phyloP scores from a whole-genome alignment of 2,888 invertebrate genomes.

The Nemotelus pantherinus region DNA sequence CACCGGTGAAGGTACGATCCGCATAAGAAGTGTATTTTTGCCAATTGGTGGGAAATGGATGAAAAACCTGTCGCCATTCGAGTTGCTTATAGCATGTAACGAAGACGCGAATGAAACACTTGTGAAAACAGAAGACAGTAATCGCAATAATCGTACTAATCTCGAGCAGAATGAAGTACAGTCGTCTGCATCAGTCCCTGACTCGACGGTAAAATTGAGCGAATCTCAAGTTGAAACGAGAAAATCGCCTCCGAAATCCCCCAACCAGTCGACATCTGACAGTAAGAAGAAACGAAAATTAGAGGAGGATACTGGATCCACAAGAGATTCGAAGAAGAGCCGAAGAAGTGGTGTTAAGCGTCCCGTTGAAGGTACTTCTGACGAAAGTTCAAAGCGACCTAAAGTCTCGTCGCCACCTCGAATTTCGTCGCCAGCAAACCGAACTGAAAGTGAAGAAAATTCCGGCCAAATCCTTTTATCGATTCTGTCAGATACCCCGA shows the following conservation, averaged over 20 bases:
- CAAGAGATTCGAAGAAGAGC: not conserved
- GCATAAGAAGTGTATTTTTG: slow-evolving; percentile 25
- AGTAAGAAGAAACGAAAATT: slow-evolving; percentile 10
- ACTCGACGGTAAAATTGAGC: not conserved
- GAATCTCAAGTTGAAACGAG: not conserved
- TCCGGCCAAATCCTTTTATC: too few species aligned
- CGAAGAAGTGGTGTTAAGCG: slow-evolving; percentile 19
- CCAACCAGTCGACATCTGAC: not conserved
- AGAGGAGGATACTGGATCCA: not conserved
- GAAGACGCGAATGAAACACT: not conserved
- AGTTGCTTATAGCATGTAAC: not conserved
- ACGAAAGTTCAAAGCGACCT: not conserved
- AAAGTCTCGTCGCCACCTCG: not conserved
- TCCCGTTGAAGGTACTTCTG: not conserved
- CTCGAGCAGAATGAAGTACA: not conserved
- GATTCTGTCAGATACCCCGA: too few species aligned
- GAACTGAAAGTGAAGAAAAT: too few species aligned
- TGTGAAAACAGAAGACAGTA: not conserved
- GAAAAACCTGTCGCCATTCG: slow-evolving; percentile 27
- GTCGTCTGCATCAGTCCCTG: not conserved
- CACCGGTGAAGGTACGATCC: not conserved
- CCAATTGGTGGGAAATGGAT: slow-evolving; percentile 24
- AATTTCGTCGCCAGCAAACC: too few species aligned
- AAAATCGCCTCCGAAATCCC: too few species aligned
- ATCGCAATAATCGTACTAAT: too few species aligned